Conservation (phyloP, 1,140 invertebrate genomes). For the Scaptomyza hsui region DNA sequence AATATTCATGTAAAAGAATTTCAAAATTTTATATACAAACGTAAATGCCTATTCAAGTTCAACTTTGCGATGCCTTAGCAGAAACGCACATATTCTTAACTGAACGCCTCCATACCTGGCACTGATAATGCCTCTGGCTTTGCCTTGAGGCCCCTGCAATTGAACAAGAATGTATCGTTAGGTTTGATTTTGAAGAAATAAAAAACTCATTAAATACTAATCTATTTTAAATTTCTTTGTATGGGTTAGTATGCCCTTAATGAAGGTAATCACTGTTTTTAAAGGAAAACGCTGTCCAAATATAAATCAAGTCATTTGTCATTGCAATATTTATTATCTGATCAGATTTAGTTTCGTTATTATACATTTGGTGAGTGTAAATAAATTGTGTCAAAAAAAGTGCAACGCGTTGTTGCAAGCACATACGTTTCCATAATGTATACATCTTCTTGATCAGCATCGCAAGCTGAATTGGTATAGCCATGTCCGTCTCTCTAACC, state of each 20-base stretch:
- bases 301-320: conserved; percentile 40
- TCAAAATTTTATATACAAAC: conserved; percentile 65
- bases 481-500: too few species aligned
- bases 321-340: conserved; percentile 2
- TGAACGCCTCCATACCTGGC: conserved; percentile 32
- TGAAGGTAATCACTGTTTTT: conserved; percentile 52
- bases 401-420: too few species aligned
- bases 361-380: too few species aligned
- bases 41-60: conserved; percentile 32
- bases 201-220: conserved; percentile 83
- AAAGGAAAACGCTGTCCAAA: conserved; percentile 16
- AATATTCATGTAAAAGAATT: conserved; percentile 75
- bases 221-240: conserved; percentile 82
- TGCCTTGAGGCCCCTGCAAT: conserved; percentile 48
- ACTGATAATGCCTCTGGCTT: conserved; percentile 58
- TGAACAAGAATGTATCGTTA: conserved; percentile 71
- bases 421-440: too few species aligned
- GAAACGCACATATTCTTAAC: conserved; percentile 47
- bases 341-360: too few species aligned
- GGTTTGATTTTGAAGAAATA: conserved; percentile 59
- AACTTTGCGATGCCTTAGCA: conserved; percentile 7
- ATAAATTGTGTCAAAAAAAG: too few species aligned
- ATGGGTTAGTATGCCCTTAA: conserved; percentile 51
- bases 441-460: too few species aligned
- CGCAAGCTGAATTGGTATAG: too few species aligned